Evolutionary conservation across 2,113 vertebrate species (phyloP), one percentile per base, ranked within the genome.

Genomic region (Chionodraco myersi): DNA sequence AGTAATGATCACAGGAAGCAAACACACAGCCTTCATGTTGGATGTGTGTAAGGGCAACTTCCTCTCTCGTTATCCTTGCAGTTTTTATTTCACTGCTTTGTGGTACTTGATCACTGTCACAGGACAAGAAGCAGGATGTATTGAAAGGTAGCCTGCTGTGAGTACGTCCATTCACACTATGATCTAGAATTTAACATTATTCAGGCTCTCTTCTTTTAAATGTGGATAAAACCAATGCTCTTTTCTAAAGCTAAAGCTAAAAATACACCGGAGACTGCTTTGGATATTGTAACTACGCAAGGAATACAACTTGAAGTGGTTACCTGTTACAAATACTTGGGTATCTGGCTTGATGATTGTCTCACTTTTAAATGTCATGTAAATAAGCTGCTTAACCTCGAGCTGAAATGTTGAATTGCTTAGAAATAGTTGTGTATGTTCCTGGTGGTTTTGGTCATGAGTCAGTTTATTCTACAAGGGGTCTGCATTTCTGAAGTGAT

Each of bases 1-100:
- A 77, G 73, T 74, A 85, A 83, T 86, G 87, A 77, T 86, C 80
- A 73, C 79, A 69, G 80, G 59, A 87, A 83, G 81, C 41, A 73
- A 87, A 89, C 61, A 79, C 77, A 67, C 64, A 79, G 30, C 47
- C 47, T 63, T 84, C 67, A 51, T 63, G 78, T 68, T 26, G 0
- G 61, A 72, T 78, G 69, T 83, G 60, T 75, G 79, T 65, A 8
- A n/a, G 62, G 49, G 41, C 51, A 62, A 78, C 83, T 85, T 83
- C 77, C 80, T 64, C 45, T 56, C 61, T 48, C 14, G 34, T 56
- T 66, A 23, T 75, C 72, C 72, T 59, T 21, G 21, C 21, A 76
- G 36, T 48, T 61, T 53, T 57, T 56, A 60, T 66, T 84, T 73
- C 47, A 21, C 53, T 51, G 56, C 23, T 72, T 44, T 26, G 54